Evolutionary conservation across 2,113 vertebrate species (phyloP), one percentile per base, ranked within the genome.

Genomic region (Ammodytes dubius): DNA sequence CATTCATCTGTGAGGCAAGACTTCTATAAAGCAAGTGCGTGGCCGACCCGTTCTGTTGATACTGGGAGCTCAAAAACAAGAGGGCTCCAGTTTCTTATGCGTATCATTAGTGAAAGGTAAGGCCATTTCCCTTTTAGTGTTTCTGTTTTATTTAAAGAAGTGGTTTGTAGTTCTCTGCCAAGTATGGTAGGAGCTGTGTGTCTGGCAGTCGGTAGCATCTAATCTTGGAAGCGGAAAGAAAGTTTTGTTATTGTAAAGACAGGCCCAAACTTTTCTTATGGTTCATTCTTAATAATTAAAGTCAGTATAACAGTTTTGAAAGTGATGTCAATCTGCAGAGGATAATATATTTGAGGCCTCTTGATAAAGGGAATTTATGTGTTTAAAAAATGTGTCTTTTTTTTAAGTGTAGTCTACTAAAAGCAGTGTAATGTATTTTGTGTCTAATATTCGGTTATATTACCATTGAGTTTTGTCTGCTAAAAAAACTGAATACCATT

Each of bases 1-100:
- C 81, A 12, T 59, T 88, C 78, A 42, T 85, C 79, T 74, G 78
- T 81, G 85, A 87, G 77, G 77, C 86, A 70, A 88, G 86, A 85
- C 74, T 90, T 90, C 74, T 75, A 27, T 73, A 71, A 79, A 89
- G 63, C 46, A n/a, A 49, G 73, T 52, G 66, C 14, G 47, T 11
- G 2, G 15, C 52, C 54, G 7, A 27, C 27, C 37, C 7, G 69
- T 63, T 83, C 39, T 67, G 80, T 70, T 72, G 60, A 82, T 58
- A 19, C 65, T 53, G 46, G 72, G 39, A 39, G 66, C 10, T 0
- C 27, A 77, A 40, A 40, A 57, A 10, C 27, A 27, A 42, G 50
- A 35, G 11, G 65, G 52, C 52, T 81, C 70, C 19, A 13, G 3
- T 37, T 11, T 72, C 39, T 58, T 43, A 37, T 13, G 39, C 35